phyloP scores from a whole-genome alignment of 2,113 vertebrate genomes.

The Vombatus ursinus region DNA sequence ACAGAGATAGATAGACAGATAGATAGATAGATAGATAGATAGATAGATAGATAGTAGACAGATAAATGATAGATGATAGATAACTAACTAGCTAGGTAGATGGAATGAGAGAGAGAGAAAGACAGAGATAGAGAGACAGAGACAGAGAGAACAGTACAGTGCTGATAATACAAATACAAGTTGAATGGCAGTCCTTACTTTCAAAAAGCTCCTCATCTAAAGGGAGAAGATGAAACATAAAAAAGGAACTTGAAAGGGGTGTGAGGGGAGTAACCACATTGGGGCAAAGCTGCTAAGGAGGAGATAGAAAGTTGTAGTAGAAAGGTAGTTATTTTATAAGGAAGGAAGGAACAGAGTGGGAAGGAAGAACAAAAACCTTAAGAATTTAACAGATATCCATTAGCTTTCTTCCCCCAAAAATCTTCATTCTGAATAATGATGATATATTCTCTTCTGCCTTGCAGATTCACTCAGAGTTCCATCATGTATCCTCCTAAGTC shows the following conservation, averaged over 20 bases:
- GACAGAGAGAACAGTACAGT: neutral
- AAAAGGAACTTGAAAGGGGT: neutral
- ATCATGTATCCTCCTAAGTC: constrained; percentile 24
- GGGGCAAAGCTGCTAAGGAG: neutral
- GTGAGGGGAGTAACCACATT: neutral
- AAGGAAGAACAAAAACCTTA: neutral
- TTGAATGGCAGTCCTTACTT: too few species aligned
- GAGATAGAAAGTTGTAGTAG: neutral
- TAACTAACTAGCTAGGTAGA: neutral
- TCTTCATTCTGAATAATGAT: neutral
- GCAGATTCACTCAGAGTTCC: neutral
- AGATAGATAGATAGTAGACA: too few species aligned
- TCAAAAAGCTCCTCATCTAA: neutral
- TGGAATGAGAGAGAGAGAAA: neutral
- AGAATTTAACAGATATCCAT: neutral
- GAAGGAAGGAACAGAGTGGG: neutral
- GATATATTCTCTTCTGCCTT: neutral
- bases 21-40: too few species aligned
- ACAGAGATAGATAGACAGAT: neutral
- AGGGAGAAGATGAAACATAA: neutral
- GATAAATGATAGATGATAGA: too few species aligned
- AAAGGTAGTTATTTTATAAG: neutral
- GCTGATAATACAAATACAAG: neutral
- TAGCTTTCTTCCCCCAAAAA: neutral
- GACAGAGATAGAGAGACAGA: neutral